A percentile compares a stretch with the other conserved stretches of the same genome.
Conservation (phyloP, 2,797 vertebrate species). For the Esox masquinongy region DNA sequence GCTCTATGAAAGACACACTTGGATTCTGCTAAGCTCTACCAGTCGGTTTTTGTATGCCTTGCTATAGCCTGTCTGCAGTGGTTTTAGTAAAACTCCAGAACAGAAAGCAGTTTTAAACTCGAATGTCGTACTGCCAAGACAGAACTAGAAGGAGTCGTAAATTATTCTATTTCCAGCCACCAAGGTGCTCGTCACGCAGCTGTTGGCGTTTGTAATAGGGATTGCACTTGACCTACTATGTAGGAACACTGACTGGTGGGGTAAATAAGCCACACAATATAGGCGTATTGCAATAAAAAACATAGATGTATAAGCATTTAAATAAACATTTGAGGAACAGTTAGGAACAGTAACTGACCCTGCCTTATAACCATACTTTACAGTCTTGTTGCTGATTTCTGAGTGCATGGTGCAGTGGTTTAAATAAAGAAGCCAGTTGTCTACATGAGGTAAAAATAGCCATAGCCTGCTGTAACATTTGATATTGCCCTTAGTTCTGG, state of each 20-base stretch:
- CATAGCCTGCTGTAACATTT: slow-evolving; percentile 55
- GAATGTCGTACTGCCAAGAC: slow-evolving; percentile 58
- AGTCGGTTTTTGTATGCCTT: not conserved
- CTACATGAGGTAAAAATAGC: slow-evolving; percentile 54
- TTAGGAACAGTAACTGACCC: not conserved
- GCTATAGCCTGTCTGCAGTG: not conserved
- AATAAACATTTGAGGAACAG: not conserved
- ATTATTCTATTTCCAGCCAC: slow-evolving; percentile 27
- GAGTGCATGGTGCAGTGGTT: slow-evolving; percentile 41
- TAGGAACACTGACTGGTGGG: slow-evolving; percentile 1
- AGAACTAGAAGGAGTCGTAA: slow-evolving; percentile 36
- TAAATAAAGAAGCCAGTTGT: slow-evolving; percentile 43
- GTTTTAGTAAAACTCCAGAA: not conserved
- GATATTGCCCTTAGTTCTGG: slow-evolving; percentile 49
- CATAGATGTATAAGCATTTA: not conserved
- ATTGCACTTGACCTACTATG: slow-evolving; percentile 38
- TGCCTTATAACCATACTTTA: not conserved
- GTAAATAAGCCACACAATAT: not conserved
- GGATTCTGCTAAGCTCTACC: not conserved
- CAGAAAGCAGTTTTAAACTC: slow-evolving; percentile 19
- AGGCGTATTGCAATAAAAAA: not conserved
- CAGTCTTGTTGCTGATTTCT: not conserved
- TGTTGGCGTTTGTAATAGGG: slow-evolving; percentile 33
- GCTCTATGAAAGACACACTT: too few species aligned
- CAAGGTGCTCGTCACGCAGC: slow-evolving; percentile 14